phyloP scores from a whole-genome alignment of 2,888 invertebrate genomes.

The Augiades crinisus region DNA sequence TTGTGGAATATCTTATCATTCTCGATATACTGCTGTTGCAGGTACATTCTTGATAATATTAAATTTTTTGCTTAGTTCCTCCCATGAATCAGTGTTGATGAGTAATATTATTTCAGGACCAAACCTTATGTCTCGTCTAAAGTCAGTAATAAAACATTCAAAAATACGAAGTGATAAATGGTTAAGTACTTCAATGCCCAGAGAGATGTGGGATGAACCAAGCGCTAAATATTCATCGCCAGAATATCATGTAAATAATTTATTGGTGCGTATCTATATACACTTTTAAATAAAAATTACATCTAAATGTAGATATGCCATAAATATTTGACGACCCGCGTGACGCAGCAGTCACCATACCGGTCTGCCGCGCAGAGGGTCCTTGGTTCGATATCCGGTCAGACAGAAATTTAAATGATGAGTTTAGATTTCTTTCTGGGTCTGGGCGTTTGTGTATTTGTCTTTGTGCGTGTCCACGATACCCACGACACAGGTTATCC shows the following conservation, averaged over 20 bases:
- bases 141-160: constrained; percentile 82
- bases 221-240: constrained; percentile 83
- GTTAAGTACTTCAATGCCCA: constrained; percentile 90
- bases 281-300: too few relatives aligned
- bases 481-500: too few relatives aligned
- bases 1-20: constrained; percentile 89
- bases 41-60: neutral
- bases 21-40: constrained; percentile 87
- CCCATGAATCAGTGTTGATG: too few relatives aligned
- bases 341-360: too few relatives aligned
- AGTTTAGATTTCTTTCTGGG: too few relatives aligned
- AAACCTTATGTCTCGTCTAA: constrained; percentile 51
- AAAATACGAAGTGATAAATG: constrained; percentile 84
- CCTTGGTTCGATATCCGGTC: too few relatives aligned
- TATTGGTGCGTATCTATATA: constrained; percentile 80
- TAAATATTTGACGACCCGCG: too few relatives aligned
- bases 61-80: neutral
- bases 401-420: too few relatives aligned
- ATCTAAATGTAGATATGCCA: too few relatives aligned
- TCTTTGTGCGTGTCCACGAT: too few relatives aligned
- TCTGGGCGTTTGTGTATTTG: too few relatives aligned
- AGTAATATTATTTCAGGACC: constrained; percentile 39
- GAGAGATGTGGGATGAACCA: constrained; percentile 77
- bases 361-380: too few relatives aligned
- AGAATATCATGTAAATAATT: constrained; percentile 91